Percentiles rank a stretch among this genome's conserved stretches.
Conservation (phyloP, 2,888 invertebrate species). For the Spodoptera picta region DNA sequence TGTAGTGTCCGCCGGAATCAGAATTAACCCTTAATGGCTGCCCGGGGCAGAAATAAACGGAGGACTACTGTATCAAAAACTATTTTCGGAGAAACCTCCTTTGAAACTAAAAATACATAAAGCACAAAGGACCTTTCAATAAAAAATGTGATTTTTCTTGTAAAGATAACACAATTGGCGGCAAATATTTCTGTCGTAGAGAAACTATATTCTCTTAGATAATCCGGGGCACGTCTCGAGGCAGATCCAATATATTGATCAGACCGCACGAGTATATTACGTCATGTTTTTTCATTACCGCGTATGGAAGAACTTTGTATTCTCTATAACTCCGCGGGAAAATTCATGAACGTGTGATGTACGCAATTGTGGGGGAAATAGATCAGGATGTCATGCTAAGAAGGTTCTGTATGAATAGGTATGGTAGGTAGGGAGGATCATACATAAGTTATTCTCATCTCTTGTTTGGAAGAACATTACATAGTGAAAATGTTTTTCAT, state of each 20-base stretch:
- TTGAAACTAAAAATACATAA: neutral
- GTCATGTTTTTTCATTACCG: constrained; percentile 47
- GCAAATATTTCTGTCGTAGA: constrained; percentile 18
- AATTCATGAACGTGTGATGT: constrained; percentile 42
- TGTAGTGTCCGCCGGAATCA: too few relatives aligned
- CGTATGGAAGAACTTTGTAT: constrained; percentile 31
- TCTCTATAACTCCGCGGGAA: constrained; percentile 29
- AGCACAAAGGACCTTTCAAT: neutral
- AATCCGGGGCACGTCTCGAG: constrained; percentile 28
- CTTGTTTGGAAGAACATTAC: too few relatives aligned
- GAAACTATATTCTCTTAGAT: constrained; percentile 26
- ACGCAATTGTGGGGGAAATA: constrained; percentile 34
- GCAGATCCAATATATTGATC: constrained; percentile 39
- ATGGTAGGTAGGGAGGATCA: too few relatives aligned
- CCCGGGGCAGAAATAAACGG: too few relatives aligned
- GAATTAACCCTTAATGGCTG: too few relatives aligned
- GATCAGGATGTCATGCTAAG: constrained; percentile 34
- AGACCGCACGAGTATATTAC: constrained; percentile 18
- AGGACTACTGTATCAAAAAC: too few relatives aligned
- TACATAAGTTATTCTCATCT: too few relatives aligned
- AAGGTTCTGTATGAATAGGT: constrained; percentile 11
- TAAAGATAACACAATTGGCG: constrained; percentile 1
- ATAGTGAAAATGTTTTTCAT: too few relatives aligned
- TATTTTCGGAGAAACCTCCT: neutral
- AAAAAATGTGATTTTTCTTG: neutral